These are phyloP conservation scores for Netelia virgata DNA, from an alignment of 2,888 invertebrate species.

Conservation along the genomic window DNA sequence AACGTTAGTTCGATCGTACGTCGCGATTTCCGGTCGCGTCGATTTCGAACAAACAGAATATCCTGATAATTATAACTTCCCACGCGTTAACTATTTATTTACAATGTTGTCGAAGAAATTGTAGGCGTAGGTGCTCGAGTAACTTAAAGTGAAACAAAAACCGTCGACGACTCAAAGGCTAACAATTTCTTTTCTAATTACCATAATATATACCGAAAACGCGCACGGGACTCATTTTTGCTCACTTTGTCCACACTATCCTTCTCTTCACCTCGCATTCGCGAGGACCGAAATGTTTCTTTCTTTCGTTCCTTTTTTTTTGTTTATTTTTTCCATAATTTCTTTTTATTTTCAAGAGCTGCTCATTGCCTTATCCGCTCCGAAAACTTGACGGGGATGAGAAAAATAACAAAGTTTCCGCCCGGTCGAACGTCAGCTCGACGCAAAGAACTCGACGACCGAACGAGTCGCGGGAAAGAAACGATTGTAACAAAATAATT, in stretches of 20 bases:
- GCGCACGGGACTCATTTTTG: conserved; percentile 22
- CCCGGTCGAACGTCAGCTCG: neutral
- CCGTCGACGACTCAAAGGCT: conserved; percentile 7
- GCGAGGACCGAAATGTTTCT: neutral
- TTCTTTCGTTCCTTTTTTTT: neutral
- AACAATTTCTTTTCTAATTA: conserved; percentile 32
- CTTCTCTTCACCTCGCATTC: neutral
- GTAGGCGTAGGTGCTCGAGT: neutral
- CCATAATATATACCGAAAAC: conserved; percentile 25
- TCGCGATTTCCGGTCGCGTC: neutral
- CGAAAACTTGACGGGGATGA: neutral
- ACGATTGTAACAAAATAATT: conserved; percentile 23
- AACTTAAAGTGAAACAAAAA: neutral
- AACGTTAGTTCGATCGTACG: neutral
- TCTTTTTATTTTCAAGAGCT: neutral
- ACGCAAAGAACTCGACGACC: neutral
- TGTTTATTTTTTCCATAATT: neutral
- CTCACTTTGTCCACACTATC: conserved; percentile 1
- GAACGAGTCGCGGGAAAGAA: conserved; percentile 2
- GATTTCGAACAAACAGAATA: neutral
- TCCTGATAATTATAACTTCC: neutral
- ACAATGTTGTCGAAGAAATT: neutral
- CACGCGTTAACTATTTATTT: neutral
- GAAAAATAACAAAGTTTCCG: conserved; percentile 2
- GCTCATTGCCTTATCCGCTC: neutral